Conservation (phyloP, 2,888 invertebrate genomes). For the Thumatha senex region DNA sequence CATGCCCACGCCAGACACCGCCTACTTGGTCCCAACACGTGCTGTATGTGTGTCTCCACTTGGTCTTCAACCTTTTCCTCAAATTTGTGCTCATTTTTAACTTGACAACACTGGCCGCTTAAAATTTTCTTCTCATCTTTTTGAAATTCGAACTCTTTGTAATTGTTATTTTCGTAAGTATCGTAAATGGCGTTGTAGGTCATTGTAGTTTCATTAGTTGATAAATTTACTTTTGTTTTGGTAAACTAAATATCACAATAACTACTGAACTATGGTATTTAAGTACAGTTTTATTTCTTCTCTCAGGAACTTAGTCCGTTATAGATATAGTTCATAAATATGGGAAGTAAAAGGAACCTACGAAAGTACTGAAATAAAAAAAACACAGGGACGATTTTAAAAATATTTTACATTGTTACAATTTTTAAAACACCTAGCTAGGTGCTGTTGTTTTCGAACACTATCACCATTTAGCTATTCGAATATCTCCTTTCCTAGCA, state of each 20-base stretch:
- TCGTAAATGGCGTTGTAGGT: conserved; percentile 62
- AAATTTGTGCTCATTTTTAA: conserved; percentile 61
- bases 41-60: conserved; percentile 72
- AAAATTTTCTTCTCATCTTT: conserved; percentile 50
- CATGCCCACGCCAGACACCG: conserved; percentile 98
- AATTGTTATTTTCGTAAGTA: conserved; percentile 53
- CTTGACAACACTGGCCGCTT: conserved; percentile 56
- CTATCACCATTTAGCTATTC: neutral
- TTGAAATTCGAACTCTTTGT: conserved; percentile 47
- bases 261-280: too few relatives aligned
- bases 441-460: neutral
- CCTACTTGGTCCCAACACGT: conserved; percentile 83
- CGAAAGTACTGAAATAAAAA: too few relatives aligned
- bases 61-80: conserved; percentile 44
- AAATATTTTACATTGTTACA: too few relatives aligned
- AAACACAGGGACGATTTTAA: too few relatives aligned
- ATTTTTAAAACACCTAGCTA: too few relatives aligned
- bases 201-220: conserved; percentile 39
- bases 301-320: neutral
- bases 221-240: neutral
- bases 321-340: too few relatives aligned
- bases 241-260: too few relatives aligned
- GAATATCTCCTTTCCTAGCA: neutral
- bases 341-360: too few relatives aligned
- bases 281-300: too few relatives aligned